Percentiles rank a stretch among this genome's conserved stretches.
Conservation (phyloP, 2,113 vertebrate genomes). For the Miniopterus natalensis region DNA sequence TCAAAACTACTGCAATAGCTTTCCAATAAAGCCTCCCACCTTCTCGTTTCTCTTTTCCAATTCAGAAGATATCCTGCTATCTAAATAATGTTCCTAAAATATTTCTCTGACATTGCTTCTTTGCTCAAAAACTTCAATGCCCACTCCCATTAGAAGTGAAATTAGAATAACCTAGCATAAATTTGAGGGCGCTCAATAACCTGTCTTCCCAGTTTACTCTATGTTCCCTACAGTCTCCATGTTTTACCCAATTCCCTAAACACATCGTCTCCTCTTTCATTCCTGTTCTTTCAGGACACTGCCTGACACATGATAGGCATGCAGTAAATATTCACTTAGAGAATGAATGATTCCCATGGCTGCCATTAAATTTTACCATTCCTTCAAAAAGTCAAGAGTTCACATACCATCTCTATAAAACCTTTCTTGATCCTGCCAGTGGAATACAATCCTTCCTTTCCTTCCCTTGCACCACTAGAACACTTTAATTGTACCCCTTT, state of each 20-base stretch:
- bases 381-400: conserved; percentile 37
- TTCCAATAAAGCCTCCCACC: conserved; percentile 22
- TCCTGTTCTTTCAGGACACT: neutral
- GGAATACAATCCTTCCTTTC: neutral
- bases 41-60: conserved; percentile 6
- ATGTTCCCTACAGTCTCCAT: neutral
- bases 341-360: neutral
- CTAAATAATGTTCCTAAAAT: conserved; percentile 18
- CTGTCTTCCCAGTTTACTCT: neutral
- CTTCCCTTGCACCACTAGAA: neutral
- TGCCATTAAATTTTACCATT: neutral
- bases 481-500: conserved; percentile 5
- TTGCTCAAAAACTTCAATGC: conserved; percentile 46
- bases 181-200: neutral
- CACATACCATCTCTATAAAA: neutral
- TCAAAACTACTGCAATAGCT: neutral
- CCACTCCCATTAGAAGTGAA: neutral
- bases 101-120: neutral
- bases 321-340: conserved; percentile 15
- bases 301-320: neutral
- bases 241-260: neutral
- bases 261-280: neutral
- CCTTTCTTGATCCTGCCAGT: neutral
- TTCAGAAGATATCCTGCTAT: neutral
- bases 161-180: conserved; percentile 27